phyloP scores from a whole-genome alignment of 2,113 vertebrate species.

The Numenius arquata region DNA sequence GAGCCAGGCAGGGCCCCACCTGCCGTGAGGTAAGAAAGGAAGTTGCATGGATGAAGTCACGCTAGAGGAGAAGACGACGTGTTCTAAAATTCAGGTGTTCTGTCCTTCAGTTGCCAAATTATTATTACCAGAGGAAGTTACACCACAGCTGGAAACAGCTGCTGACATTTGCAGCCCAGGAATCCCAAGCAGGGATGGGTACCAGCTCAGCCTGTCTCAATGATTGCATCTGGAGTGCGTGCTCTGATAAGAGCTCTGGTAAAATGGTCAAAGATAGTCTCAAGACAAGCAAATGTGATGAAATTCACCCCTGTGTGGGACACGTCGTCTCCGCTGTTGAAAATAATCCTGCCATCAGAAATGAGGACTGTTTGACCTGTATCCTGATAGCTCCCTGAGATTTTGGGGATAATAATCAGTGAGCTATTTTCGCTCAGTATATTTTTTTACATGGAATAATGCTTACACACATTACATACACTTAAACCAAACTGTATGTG shows the following conservation, averaged over 20 bases:
- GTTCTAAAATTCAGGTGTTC: not conserved
- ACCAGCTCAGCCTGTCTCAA: not conserved
- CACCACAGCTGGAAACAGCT: not conserved
- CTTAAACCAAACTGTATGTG: rapidly evolving
- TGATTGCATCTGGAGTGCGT: not conserved
- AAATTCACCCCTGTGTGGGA: not conserved
- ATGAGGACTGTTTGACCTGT: not conserved
- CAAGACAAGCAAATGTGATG: not conserved
- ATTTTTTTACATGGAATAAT: not conserved
- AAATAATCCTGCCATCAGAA: not conserved
- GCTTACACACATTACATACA: not conserved
- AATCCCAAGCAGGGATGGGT: not conserved
- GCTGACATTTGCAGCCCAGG: not conserved
- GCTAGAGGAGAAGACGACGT: not conserved
- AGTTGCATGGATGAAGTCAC: not conserved
- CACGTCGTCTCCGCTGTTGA: rapidly evolving
- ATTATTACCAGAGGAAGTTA: not conserved
- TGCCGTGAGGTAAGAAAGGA: not conserved
- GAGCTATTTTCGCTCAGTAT: not conserved
- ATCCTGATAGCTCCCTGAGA: not conserved
- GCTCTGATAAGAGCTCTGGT: not conserved
- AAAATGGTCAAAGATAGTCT: not conserved
- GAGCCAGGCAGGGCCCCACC: not conserved
- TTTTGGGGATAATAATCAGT: not conserved
- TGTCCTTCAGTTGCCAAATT: not conserved